phyloP scores from a whole-genome alignment of 1,140 invertebrate genomes.

The Drosophila yakuba region DNA sequence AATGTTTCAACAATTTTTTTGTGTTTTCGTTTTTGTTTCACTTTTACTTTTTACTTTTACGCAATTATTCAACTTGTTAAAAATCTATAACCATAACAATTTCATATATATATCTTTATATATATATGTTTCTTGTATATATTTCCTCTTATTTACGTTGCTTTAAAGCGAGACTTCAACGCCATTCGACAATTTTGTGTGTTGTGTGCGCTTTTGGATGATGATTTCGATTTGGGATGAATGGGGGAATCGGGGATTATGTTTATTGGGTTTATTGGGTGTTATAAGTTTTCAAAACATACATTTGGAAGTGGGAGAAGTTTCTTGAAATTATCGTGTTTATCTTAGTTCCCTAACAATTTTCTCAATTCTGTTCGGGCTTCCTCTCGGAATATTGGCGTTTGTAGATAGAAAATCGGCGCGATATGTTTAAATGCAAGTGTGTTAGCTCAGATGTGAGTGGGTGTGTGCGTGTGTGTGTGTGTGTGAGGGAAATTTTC shows the following conservation, averaged over 20 bases:
- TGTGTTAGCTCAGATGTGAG: slow-evolving; percentile 18
- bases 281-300: background rate
- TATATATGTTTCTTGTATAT: slow-evolving; percentile 65
- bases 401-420: slow-evolving; percentile 45
- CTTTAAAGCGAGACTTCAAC: slow-evolving; percentile 73
- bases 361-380: slow-evolving; percentile 12
- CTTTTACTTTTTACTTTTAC: slow-evolving; percentile 63
- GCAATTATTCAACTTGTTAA: slow-evolving; percentile 83
- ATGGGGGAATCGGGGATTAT: background rate
- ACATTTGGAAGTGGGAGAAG: background rate
- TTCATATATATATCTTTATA: slow-evolving; percentile 72
- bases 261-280: background rate
- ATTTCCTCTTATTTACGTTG: slow-evolving; percentile 67
- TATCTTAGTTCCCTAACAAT: slow-evolving; percentile 3
- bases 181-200: slow-evolving; percentile 63
- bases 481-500: slow-evolving; percentile 40
- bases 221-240: slow-evolving; percentile 23
- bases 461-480: slow-evolving; percentile 6
- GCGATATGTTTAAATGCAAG: slow-evolving; percentile 64
- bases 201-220: slow-evolving; percentile 27
- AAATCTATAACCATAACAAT: slow-evolving; percentile 84
- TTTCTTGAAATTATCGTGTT: background rate
- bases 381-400: slow-evolving; percentile 7
- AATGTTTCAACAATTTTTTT: slow-evolving; percentile 82
- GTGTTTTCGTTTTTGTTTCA: slow-evolving; percentile 48